Conservation (phyloP, 2,113 vertebrate genomes). For the Delphinapterus leucas region DNA sequence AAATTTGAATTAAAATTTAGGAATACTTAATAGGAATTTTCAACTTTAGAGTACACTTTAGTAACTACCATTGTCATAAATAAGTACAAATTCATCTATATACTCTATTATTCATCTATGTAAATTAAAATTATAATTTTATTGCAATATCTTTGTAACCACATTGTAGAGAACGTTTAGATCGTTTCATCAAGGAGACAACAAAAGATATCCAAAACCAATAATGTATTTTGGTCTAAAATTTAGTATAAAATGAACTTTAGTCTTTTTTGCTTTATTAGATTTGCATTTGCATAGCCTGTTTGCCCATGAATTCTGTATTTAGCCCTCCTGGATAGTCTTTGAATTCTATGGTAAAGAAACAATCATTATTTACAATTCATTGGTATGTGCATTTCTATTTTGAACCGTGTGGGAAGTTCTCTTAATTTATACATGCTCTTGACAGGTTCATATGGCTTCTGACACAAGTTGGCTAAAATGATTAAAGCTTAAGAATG, state of each 20-base stretch:
- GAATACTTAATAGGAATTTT: not conserved
- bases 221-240: not conserved
- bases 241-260: not conserved
- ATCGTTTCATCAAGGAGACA: not conserved
- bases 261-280: not conserved
- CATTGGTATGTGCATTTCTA: not conserved
- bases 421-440: not conserved
- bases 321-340: not conserved
- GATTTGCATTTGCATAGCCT: not conserved
- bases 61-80: not conserved
- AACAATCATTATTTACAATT: not conserved
- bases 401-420: not conserved
- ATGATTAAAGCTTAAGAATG: not conserved
- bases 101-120: not conserved
- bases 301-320: not conserved
- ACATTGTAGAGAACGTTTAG: not conserved
- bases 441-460: not conserved
- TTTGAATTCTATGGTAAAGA: not conserved
- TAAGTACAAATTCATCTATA: not conserved
- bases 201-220: not conserved
- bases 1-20: not conserved
- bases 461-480: not conserved
- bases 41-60: not conserved
- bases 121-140: not conserved
- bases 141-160: not conserved